These are phyloP conservation scores for Lampris incognitus DNA, from an alignment of 2,113 vertebrate species.

Conservation along the genomic window DNA sequence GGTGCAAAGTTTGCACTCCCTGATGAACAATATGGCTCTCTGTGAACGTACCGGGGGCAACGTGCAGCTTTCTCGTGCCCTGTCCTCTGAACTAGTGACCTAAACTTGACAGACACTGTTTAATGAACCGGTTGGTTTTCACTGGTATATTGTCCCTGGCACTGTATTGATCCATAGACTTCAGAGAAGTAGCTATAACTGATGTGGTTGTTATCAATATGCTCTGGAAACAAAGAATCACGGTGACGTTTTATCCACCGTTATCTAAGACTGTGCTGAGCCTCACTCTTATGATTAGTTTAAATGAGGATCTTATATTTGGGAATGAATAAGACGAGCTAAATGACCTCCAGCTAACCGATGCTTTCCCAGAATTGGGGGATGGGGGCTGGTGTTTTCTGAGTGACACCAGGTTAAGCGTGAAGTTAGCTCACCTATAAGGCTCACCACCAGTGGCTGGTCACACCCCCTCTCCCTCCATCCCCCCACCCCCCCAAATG, in stretches of 20 bases:
- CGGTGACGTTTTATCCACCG: too few species aligned
- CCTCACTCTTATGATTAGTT: too few species aligned
- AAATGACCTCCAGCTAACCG: constrained; percentile 26
- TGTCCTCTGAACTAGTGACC: constrained; percentile 21
- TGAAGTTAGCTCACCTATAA: constrained; percentile 57
- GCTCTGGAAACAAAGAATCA: too few species aligned
- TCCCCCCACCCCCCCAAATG: constrained; percentile 26
- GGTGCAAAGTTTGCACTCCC: constrained; percentile 61
- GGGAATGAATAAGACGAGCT: constrained; percentile 33
- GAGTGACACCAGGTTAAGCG: constrained; percentile 61
- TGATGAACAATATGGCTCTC: constrained; percentile 12
- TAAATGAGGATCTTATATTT: not conserved
- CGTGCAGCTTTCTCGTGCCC: not conserved
- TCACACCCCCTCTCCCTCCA: constrained; percentile 10
- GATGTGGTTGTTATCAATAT: too few species aligned
- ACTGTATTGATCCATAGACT: not conserved
- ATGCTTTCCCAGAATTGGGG: constrained; percentile 64
- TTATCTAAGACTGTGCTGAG: too few species aligned
- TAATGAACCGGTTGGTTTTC: too few species aligned
- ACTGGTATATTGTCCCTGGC: too few species aligned
- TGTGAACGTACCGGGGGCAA: not conserved
- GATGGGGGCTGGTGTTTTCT: constrained; percentile 35
- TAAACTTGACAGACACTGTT: not conserved
- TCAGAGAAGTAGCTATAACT: not conserved
- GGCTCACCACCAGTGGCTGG: constrained; percentile 42